A percentile compares a stretch with the other conserved stretches of the same genome.
Evolutionary conservation across 2,797 vertebrate species (phyloP).

Genomic region (Danio tinwini): DNA sequence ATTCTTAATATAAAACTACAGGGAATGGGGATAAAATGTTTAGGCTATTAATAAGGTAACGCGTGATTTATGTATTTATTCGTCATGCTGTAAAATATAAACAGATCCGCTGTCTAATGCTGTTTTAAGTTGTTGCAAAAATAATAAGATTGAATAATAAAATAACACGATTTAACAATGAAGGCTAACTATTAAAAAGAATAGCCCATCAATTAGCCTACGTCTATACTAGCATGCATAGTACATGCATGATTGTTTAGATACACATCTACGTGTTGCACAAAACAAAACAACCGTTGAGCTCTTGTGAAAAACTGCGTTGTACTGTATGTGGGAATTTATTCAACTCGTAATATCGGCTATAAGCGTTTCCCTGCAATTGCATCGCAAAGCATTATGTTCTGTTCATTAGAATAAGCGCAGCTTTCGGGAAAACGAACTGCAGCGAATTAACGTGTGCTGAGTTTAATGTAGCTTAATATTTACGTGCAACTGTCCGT

Average conservation of each 20-base stretch:
- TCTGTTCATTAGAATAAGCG: background rate
- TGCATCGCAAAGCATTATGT: background rate
- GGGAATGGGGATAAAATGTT: background rate
- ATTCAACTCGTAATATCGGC: background rate
- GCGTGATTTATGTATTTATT: background rate
- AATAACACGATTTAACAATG: too few species aligned
- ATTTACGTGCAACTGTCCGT: background rate
- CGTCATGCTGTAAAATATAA: background rate
- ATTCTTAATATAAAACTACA: background rate
- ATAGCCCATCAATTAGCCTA: too few species aligned
- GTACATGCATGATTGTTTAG: background rate
- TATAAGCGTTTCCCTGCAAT: background rate
- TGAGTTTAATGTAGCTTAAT: background rate
- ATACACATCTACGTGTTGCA: background rate
- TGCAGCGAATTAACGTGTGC: background rate
- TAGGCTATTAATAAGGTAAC: too few species aligned
- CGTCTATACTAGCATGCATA: too few species aligned
- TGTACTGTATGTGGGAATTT: background rate
- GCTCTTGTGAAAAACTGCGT: background rate
- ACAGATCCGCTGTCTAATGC: too few species aligned
- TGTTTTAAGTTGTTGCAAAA: too few species aligned
- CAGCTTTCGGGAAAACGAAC: background rate
- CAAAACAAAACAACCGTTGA: background rate
- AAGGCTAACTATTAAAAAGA: too few species aligned
- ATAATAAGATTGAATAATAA: background rate